Base-by-base conservation (phyloP, 2,113 vertebrate species). In the Gorsachius goisagi region DNA sequence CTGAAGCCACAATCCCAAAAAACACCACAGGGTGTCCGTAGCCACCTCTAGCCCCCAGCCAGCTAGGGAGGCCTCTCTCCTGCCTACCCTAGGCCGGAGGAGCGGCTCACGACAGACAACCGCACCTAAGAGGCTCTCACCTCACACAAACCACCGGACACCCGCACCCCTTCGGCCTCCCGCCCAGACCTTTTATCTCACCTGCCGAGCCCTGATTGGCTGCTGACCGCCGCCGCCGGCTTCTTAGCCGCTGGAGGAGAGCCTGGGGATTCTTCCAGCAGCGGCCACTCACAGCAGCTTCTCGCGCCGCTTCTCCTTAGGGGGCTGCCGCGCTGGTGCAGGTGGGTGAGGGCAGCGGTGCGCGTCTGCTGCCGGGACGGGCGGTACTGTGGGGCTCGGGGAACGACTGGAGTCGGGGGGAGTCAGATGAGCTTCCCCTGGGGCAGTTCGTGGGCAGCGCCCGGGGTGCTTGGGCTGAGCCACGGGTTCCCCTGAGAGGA, bases 361-460 rank as follows among this genome's bases (percentile, higher is more conserved):
- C 3, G 9, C 8, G 49, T 19, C 41, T 14, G 41, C 41, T 14
- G 41, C 41, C 14, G 13, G 41, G 41, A 41, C 9, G 17, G n/a
- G n/a, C 3, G 3, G 59, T 3, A 2, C 20, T 2, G 24, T 22
- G 41, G 49, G 7, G 7, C 30, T 10, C 2, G 6, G 16, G 7
- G 26, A 4, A 15, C 1, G 1, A 8, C 32, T 9, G 15, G 6
- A 32, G 15, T 15, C 9, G 27, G 41, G 21, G 6, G 26, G 9
- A 30, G 24, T 5, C 13, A 24, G 22, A 3, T 1, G 16, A 28
- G 15, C 18, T 47, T 10, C 19, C 6, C 22, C 24, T 2, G 11
- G 23, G 2, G 30, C 2, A 0, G 24, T 2, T 2, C 1, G 6
- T 6, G 9, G 17, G 26, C 4, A 6, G 55, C 18, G 49, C 13